Percentiles rank a stretch among this genome's conserved stretches.
Evolutionary conservation across 2,797 vertebrate species (phyloP).

Genomic region (Menidia menidia): DNA sequence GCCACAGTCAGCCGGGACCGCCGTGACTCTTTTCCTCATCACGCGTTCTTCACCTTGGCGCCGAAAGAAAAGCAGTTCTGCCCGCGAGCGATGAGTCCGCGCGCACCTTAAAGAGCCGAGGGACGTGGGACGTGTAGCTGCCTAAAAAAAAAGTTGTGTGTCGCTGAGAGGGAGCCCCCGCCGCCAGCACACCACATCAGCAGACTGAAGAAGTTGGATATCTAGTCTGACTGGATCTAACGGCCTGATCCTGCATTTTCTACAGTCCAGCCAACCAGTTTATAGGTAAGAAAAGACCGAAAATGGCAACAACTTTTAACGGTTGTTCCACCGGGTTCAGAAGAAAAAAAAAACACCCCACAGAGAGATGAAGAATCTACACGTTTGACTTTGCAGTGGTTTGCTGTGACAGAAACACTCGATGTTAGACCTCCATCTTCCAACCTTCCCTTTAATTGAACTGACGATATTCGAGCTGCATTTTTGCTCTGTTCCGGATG

Average conservation of each 20-base stretch:
- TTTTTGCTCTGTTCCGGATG: background rate
- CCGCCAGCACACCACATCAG: conserved; percentile 54
- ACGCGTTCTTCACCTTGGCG: conserved; percentile 2
- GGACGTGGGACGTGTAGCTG: conserved; percentile 21
- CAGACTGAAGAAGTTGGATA: conserved; percentile 47
- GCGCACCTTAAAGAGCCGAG: background rate
- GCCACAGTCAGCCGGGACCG: conserved; percentile 14
- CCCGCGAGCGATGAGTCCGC: background rate
- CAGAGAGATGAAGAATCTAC: background rate
- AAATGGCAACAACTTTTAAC: background rate
- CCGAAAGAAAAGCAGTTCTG: background rate
- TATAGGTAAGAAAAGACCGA: conserved; percentile 49
- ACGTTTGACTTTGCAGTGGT: background rate
- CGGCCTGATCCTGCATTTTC: background rate
- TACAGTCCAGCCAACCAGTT: background rate
- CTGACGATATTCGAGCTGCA: background rate
- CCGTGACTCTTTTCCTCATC: conserved; percentile 22
- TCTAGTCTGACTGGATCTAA: conserved; percentile 51
- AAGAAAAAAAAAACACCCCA: background rate
- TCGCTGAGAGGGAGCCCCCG: conserved; percentile 38
- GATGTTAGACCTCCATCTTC: background rate
- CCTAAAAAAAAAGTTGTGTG: conserved; percentile 43
- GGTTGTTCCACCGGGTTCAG: background rate
- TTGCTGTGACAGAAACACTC: background rate
- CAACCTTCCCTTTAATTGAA: background rate